Percentiles rank a stretch among this genome's conserved stretches.
phyloP scores from a whole-genome alignment of 1,140 invertebrate species.

The Macrobrachium nipponense region DNA sequence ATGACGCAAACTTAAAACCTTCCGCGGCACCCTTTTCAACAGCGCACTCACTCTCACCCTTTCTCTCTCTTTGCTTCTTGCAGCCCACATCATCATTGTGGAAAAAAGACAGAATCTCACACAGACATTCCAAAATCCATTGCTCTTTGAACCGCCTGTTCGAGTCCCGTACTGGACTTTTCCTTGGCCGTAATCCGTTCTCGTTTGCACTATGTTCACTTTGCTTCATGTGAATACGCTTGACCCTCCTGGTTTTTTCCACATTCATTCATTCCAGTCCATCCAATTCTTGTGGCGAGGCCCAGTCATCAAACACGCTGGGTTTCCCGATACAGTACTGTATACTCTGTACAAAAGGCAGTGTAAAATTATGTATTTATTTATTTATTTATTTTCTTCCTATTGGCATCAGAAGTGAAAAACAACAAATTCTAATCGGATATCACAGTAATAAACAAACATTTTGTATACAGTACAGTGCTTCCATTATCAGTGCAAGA shows the following conservation, averaged over 20 bases:
- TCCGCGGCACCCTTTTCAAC: neutral
- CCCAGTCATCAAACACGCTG: too few relatives aligned
- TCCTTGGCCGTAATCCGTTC: neutral
- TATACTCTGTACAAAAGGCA: too few relatives aligned
- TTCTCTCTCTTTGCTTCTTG: constrained; percentile 4
- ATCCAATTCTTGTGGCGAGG: neutral
- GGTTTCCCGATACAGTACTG: too few relatives aligned
- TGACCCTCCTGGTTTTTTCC: neutral
- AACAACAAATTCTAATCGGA: too few relatives aligned
- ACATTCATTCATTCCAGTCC: neutral
- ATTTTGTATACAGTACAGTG: too few relatives aligned
- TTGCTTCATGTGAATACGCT: neutral
- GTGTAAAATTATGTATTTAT: too few relatives aligned
- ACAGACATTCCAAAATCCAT: constrained; percentile 3
- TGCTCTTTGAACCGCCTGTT: constrained; percentile 5
- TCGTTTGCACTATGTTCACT: neutral
- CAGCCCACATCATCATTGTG: constrained; percentile 29
- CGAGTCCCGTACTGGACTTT: neutral
- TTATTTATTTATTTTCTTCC: too few relatives aligned
- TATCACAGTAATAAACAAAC: too few relatives aligned
- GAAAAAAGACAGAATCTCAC: neutral
- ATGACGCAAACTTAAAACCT: neutral
- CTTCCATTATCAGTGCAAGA: too few relatives aligned
- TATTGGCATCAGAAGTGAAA: too few relatives aligned
- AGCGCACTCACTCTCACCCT: neutral